Evolutionary conservation across 2,113 vertebrate species (phyloP).

Genomic region (Silurus glanis): DNA sequence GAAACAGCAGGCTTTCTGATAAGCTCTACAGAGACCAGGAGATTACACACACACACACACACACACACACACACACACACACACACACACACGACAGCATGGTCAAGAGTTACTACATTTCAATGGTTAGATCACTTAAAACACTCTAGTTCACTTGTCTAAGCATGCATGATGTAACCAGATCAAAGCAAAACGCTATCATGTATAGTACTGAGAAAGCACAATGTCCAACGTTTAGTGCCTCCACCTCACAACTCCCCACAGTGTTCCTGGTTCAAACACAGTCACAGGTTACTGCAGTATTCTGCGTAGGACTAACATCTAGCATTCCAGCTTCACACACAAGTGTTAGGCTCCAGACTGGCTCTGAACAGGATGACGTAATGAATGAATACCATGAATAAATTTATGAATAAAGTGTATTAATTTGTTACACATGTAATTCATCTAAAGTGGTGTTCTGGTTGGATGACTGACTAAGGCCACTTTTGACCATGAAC

Average conservation of each 20-base stretch:
- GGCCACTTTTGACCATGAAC: not conserved
- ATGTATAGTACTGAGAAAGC: not conserved
- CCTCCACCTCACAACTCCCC: not conserved
- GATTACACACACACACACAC: conserved; percentile 53
- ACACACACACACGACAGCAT: not conserved
- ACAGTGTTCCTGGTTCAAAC: not conserved
- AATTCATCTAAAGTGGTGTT: not conserved
- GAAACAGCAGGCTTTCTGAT: conserved; percentile 40
- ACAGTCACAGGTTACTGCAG: not conserved
- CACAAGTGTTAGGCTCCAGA: not conserved
- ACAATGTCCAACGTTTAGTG: not conserved
- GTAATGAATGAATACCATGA: not conserved
- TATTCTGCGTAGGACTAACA: not conserved
- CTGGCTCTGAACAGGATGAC: not conserved
- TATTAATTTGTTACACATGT: not conserved
- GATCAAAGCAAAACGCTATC: not conserved
- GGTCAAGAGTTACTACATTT: not conserved
- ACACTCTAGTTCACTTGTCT: not conserved
- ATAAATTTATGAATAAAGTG: not conserved
- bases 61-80: conserved; percentile 4
- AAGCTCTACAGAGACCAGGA: conserved; percentile 45
- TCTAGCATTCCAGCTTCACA: not conserved
- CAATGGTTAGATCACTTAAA: not conserved
- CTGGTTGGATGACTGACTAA: not conserved
- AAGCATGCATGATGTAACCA: not conserved